Base-by-base conservation (phyloP, 2,113 vertebrate species). In the Chionodraco myersi region DNA sequence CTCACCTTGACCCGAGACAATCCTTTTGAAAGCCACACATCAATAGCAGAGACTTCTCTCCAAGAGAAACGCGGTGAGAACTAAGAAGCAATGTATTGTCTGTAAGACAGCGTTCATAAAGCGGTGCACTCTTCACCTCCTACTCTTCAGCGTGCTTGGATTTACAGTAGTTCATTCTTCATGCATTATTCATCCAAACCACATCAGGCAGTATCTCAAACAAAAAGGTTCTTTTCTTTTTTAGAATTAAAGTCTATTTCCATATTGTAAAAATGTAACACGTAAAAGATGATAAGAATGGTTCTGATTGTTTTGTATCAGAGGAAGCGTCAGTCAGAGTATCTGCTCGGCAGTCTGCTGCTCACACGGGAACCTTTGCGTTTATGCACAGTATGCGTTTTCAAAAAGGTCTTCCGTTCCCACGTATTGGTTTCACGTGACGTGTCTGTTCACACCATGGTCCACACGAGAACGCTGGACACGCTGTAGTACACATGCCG, bases 1-100 rank as follows among this genome's bases (percentile, higher is more conserved):
- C 84, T 91, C 82, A 92, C 86, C 78, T 85, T 89, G 89, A 89
- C 86, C 88, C 80, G 51, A 77, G 70, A 86, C 76, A 82, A 83
- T 89, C 71, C 72, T 66, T 79, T 76, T 81, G 58, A 89, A 89
- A 87, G 79, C 80, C 59, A 75, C 76, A 83, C 75, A 90, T 91
- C 88, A 89, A 85, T 76, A 88, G 85, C 49, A 66, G 58, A 80
- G 86, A 83, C 66, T 75, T 80, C 56, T 61, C 62, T 45, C 14
- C 44, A 30, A 26, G 72, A 80, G 65, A 72, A 60, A 65, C 11
- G 47, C 26, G 0, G 36, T 7, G 64, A 83, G 69, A 65, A 83
- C 82, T 63, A 79, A 82, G 72, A 77, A 77, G 84, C 13, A 15
- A 63, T 15, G 71, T 16, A 84, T 82, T 77, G 88, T 90, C 67